Conservation (phyloP, 2,888 invertebrate genomes). For the Acleris emargana region DNA sequence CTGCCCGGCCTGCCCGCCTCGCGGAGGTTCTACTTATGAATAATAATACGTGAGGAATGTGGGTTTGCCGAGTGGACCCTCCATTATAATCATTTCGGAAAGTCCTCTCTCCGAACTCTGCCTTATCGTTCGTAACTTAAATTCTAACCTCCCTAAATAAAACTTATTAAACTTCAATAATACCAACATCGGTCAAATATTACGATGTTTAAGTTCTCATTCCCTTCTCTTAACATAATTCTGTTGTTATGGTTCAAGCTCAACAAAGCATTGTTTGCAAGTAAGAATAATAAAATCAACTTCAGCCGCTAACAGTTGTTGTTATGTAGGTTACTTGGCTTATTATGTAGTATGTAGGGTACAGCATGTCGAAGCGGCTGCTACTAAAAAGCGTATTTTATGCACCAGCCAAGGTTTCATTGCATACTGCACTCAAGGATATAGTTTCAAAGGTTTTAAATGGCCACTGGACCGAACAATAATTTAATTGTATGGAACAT, state of each 20-base stretch:
- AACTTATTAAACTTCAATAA: constrained; percentile 7
- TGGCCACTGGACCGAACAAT: constrained; percentile 32
- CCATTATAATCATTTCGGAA: constrained; percentile 30
- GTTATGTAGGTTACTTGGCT: constrained; percentile 59
- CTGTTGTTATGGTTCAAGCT: constrained; percentile 20
- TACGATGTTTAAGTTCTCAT: constrained; percentile 15
- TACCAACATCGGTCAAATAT: constrained; percentile 16
- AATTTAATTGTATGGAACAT: background rate
- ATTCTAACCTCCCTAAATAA: constrained; percentile 27
- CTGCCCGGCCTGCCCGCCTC: constrained; percentile 42
- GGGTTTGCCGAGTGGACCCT: constrained; percentile 46
- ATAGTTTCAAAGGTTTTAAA: constrained; percentile 28
- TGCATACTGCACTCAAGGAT: constrained; percentile 38
- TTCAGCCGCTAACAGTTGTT: constrained; percentile 47
- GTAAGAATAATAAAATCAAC: constrained; percentile 43
- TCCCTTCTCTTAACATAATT: constrained; percentile 17
- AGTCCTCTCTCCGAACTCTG: constrained; percentile 14
- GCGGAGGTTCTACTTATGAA: constrained; percentile 42
- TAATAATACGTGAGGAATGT: constrained; percentile 49
- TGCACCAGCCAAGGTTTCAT: constrained; percentile 50
- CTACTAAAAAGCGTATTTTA: constrained; percentile 51
- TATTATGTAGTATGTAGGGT: constrained; percentile 27
- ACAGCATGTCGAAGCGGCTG: constrained; percentile 40
- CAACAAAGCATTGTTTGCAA: constrained; percentile 29
- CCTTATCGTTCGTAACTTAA: constrained; percentile 7